Percentiles rank a stretch among this genome's conserved stretches.
Evolutionary conservation across 1,140 invertebrate genomes (phyloP).

Genomic region (Meteorus sp.): DNA sequence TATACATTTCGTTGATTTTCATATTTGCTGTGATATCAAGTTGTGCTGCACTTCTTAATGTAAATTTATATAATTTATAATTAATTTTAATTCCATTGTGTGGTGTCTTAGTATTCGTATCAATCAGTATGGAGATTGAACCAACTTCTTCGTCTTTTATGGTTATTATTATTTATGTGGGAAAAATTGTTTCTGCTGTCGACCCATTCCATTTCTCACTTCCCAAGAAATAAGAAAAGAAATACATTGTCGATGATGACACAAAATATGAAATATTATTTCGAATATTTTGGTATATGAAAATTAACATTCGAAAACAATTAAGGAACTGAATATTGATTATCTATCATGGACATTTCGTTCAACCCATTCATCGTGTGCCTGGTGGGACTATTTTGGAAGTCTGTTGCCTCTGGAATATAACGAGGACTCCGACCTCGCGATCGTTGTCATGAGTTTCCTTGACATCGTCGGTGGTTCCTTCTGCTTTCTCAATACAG

Average conservation of each 20-base stretch:
- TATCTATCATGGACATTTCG: slow-evolving; percentile 23
- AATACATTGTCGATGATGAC: not conserved
- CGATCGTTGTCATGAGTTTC: slow-evolving; percentile 17
- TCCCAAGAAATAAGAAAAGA: too few relatives aligned
- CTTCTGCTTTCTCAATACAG: not conserved
- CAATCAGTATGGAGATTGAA: too few relatives aligned
- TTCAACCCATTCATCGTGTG: slow-evolving; percentile 19
- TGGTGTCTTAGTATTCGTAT: too few relatives aligned
- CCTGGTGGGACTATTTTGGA: not conserved
- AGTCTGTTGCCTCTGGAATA: slow-evolving; percentile 18
- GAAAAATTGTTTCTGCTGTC: too few relatives aligned
- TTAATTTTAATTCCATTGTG: too few relatives aligned
- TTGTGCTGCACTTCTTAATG: too few relatives aligned
- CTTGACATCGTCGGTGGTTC: slow-evolving; percentile 3
- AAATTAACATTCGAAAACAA: slow-evolving; percentile 27
- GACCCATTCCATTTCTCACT: too few relatives aligned
- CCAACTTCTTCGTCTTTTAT: too few relatives aligned
- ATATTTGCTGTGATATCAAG: too few relatives aligned
- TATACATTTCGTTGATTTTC: too few relatives aligned
- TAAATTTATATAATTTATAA: too few relatives aligned
- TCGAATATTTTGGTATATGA: not conserved
- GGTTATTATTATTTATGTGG: too few relatives aligned
- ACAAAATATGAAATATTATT: not conserved
- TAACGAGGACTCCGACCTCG: slow-evolving; percentile 26
- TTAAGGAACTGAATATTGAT: slow-evolving; percentile 24